These are phyloP conservation scores for Lynx canadensis DNA, from an alignment of 2,113 vertebrate genomes.

Conservation along the genomic window DNA sequence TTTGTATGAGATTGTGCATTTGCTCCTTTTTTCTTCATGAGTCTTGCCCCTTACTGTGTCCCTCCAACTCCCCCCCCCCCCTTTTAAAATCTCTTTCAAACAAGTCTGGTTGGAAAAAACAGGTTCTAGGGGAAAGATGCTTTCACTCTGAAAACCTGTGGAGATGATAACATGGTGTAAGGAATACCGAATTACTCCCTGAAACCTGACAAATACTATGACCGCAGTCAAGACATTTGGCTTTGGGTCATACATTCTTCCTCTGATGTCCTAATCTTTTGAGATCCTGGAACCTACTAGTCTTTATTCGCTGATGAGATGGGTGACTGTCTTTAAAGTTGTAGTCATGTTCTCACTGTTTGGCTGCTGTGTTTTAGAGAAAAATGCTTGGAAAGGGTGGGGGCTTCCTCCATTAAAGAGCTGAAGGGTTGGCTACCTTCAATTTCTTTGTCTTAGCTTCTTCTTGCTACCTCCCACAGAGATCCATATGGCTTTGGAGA, in stretches of 20 bases:
- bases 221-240: neutral
- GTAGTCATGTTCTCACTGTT: constrained; percentile 61
- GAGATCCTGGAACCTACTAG: constrained; percentile 40
- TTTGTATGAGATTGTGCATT: constrained; percentile 44
- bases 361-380: constrained; percentile 14
- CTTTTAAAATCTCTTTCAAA: constrained; percentile 55
- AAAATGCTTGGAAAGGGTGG: constrained; percentile 57
- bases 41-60: neutral
- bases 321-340: constrained; percentile 25
- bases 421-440: neutral
- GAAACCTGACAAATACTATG: neutral
- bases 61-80: neutral
- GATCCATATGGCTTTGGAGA: constrained; percentile 90
- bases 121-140: neutral
- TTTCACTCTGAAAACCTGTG: constrained; percentile 46
- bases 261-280: constrained; percentile 29
- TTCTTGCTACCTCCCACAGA: constrained; percentile 83
- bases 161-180: neutral
- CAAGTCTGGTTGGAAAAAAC: constrained; percentile 35
- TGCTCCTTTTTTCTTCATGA: constrained; percentile 27
- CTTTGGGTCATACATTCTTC: constrained; percentile 3
- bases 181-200: neutral
- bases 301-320: constrained; percentile 47
- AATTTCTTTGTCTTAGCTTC: constrained; percentile 60
- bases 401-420: constrained; percentile 66